Conservation (phyloP, 2,888 invertebrate species). For the Abrostola triplasia region DNA sequence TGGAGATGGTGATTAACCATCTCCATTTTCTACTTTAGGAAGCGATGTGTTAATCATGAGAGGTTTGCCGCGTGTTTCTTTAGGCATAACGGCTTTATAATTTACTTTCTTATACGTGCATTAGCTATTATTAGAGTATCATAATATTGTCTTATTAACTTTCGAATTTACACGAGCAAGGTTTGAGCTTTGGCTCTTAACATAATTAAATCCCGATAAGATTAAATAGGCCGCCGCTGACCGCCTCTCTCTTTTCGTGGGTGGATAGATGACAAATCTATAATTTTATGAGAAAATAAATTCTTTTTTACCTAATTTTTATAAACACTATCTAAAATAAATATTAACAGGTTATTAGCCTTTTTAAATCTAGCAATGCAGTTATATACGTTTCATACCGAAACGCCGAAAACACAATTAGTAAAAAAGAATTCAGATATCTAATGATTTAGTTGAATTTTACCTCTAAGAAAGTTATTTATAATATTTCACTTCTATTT, state of each 20-base stretch:
- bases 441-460: no score
- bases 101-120: slow-evolving; percentile 36
- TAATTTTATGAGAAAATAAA: not conserved
- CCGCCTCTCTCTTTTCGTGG: slow-evolving; percentile 1
- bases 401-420: no score
- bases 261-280: not conserved
- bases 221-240: slow-evolving; percentile 3
- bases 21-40: slow-evolving; percentile 33
- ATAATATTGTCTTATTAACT: slow-evolving; percentile 35
- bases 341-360: no score
- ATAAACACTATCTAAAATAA: no score
- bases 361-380: no score
- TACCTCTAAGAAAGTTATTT: no score
- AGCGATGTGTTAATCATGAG: slow-evolving; percentile 23
- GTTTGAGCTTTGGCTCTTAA: slow-evolving; percentile 1
- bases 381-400: no score
- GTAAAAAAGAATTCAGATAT: no score
- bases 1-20: slow-evolving; percentile 36
- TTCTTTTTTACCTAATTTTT: not conserved
- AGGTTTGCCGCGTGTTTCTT: slow-evolving; percentile 25
- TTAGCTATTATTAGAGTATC: slow-evolving; percentile 35
- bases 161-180: not conserved
- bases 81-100: slow-evolving; percentile 23
- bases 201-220: slow-evolving; percentile 9
- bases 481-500: no score